phyloP scores from a whole-genome alignment of 2,888 invertebrate species.

The Lissocephala sabroskyi region DNA sequence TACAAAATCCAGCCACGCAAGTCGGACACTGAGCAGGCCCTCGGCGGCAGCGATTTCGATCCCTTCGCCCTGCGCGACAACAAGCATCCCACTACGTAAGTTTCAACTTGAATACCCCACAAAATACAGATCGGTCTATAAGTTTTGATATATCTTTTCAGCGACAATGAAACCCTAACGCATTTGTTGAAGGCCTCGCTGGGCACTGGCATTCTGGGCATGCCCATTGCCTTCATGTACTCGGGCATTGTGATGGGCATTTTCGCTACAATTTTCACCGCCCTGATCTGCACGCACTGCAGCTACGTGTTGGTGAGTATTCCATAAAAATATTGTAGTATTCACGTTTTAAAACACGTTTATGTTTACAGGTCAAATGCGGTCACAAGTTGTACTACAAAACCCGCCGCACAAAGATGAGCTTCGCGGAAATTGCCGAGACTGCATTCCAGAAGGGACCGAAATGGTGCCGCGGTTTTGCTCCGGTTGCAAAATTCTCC shows the following conservation, averaged over 20 bases:
- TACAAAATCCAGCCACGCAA: constrained; percentile 69
- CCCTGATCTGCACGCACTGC: constrained; percentile 94
- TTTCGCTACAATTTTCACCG: constrained; percentile 87
- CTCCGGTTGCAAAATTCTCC: constrained; percentile 72
- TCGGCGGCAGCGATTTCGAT: constrained; percentile 77
- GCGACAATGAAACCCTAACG: constrained; percentile 91
- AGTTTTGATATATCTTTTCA: constrained; percentile 68
- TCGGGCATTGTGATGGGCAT: constrained; percentile 90
- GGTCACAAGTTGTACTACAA: constrained; percentile 85
- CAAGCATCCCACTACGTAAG: constrained; percentile 88
- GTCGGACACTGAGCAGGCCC: constrained; percentile 76
- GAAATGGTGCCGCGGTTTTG: constrained; percentile 77
- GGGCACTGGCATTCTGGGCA: constrained; percentile 95
- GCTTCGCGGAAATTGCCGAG: constrained; percentile 90
- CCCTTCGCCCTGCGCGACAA: constrained; percentile 82
- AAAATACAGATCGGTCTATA: constrained; percentile 1
- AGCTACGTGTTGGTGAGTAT: constrained; percentile 87
- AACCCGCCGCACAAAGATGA: constrained; percentile 81
- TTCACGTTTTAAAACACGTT: too few species aligned
- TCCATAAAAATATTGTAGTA: too few species aligned
- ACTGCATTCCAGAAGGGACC: constrained; percentile 86
- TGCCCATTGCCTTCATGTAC: constrained; percentile 93
- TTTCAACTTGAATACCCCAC: constrained; percentile 5
- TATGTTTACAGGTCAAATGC: constrained; percentile 83
- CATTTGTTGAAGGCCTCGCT: constrained; percentile 96